Evolutionary conservation across 1,140 invertebrate genomes (phyloP).

Genomic region (Agrilus planipennis): DNA sequence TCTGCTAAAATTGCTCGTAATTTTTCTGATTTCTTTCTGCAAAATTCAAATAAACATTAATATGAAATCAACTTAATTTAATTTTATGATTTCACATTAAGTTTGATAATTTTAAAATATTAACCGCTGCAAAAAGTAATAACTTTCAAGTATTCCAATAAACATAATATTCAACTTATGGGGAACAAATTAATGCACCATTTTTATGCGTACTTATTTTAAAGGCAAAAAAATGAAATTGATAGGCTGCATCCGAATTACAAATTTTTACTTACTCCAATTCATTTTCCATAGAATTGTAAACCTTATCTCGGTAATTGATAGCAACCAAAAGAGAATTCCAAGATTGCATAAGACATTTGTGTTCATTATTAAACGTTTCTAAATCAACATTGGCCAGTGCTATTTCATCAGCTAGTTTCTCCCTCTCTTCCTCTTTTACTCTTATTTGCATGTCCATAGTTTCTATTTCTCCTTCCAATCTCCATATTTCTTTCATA

Average conservation of each 20-base stretch:
- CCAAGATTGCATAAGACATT: constrained; percentile 54
- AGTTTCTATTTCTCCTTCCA: constrained; percentile 39
- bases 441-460: constrained; percentile 41
- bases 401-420: constrained; percentile 38
- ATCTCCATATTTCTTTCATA: constrained; percentile 40
- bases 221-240: too few relatives aligned
- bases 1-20: constrained; percentile 37
- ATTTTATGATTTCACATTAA: too few relatives aligned
- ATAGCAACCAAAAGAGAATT: constrained; percentile 58
- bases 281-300: constrained; percentile 45
- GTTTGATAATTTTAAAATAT: too few relatives aligned
- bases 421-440: constrained; percentile 41
- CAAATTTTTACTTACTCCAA: constrained; percentile 45
- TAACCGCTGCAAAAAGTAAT: too few relatives aligned
- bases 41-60: too few relatives aligned
- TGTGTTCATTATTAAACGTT: constrained; percentile 53
- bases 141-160: too few relatives aligned
- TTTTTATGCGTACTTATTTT: too few relatives aligned
- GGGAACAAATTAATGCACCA: constrained; percentile 1
- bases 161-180: too few relatives aligned
- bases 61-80: too few relatives aligned
- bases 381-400: constrained; percentile 57
- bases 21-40: too few relatives aligned
- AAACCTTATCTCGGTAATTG: constrained; percentile 49
- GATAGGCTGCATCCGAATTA: too few relatives aligned